Conservation (phyloP, 2,797 vertebrate species). For the Cossypha niveicapilla region DNA sequence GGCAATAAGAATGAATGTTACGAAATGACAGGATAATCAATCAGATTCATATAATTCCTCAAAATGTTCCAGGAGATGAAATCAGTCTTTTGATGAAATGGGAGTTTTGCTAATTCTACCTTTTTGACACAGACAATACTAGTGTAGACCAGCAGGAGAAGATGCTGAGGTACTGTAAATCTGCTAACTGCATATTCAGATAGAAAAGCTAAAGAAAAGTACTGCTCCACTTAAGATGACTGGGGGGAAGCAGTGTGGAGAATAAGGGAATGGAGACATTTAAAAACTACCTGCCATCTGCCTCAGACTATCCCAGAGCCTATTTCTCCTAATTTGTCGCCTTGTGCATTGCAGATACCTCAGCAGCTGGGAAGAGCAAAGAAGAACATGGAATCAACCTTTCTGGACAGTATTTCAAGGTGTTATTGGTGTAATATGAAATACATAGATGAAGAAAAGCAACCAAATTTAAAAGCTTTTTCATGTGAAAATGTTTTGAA, state of each 20-base stretch:
- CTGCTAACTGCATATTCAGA: background rate
- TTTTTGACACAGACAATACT: background rate
- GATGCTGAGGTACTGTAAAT: background rate
- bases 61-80: background rate
- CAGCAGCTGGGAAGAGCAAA: background rate
- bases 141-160: background rate
- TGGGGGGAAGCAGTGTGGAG: background rate
- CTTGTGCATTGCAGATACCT: background rate
- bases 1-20: background rate
- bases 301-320: background rate
- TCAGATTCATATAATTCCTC: background rate
- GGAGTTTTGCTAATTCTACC: background rate
- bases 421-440: background rate
- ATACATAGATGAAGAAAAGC: background rate
- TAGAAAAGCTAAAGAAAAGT: background rate
- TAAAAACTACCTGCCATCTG: background rate
- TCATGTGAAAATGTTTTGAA: background rate
- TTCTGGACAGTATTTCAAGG: background rate
- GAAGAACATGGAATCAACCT: background rate
- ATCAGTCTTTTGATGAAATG: background rate
- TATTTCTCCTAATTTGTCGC: background rate
- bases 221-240: background rate
- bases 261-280: background rate
- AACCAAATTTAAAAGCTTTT: background rate
- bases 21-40: background rate